Conservation (phyloP, 2,113 vertebrate species). For the Eclectus roratus region DNA sequence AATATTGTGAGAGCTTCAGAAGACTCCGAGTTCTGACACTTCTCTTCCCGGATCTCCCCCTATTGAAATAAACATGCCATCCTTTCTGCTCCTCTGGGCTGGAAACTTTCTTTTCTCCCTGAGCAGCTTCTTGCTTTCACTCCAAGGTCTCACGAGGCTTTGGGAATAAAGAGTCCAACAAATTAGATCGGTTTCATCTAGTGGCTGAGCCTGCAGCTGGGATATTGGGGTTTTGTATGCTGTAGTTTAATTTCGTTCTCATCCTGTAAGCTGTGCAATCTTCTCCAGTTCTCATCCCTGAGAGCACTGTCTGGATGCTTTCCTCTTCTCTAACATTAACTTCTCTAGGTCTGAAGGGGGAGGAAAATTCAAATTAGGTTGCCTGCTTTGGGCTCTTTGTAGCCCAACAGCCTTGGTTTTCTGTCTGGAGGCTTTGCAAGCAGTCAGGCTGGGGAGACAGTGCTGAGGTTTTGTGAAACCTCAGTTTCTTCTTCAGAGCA, state of each 20-base stretch:
- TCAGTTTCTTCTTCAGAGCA: not conserved
- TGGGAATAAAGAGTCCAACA: slow-evolving; percentile 44
- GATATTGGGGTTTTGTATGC: not conserved
- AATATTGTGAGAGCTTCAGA: not conserved
- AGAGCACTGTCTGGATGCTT: not conserved
- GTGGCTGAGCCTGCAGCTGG: slow-evolving; percentile 33
- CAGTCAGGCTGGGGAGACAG: not conserved
- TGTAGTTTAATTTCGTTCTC: slow-evolving; percentile 35
- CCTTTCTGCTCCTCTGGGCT: not conserved
- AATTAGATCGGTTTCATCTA: slow-evolving; percentile 39
- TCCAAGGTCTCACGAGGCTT: slow-evolving; percentile 32
- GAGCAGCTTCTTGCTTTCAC: not conserved
- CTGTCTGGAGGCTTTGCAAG: not conserved
- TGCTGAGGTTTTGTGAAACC: not conserved
- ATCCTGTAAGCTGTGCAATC: slow-evolving; percentile 14
- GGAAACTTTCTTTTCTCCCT: not conserved
- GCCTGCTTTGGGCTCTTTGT: not conserved
- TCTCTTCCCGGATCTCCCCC: not conserved
- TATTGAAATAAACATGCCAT: not conserved
- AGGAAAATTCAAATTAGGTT: not conserved
- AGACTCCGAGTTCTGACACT: not conserved
- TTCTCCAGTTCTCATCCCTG: slow-evolving; percentile 4
- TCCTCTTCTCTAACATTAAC: not conserved
- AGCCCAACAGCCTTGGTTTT: not conserved
- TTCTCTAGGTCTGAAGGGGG: not conserved